Percentiles rank a stretch among this genome's conserved stretches.
These are phyloP conservation scores for Scaptomyza polygonia DNA, from an alignment of 2,888 invertebrate species.

Conservation along the genomic window DNA sequence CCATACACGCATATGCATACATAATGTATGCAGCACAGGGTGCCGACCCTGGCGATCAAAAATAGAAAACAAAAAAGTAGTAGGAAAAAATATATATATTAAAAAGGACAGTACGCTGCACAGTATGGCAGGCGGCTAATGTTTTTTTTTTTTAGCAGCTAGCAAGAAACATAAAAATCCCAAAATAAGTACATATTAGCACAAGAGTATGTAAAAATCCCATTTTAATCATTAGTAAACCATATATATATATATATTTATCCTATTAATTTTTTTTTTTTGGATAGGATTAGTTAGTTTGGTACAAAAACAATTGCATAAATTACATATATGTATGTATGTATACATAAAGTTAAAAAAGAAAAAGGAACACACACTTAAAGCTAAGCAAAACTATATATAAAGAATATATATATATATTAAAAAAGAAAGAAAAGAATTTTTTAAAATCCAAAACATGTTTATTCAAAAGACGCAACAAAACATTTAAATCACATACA, in stretches of 20 bases:
- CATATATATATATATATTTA: constrained; percentile 39
- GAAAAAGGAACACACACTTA: constrained; percentile 24
- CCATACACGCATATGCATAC: constrained; percentile 12
- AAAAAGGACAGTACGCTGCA: constrained; percentile 27
- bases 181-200: constrained; percentile 51
- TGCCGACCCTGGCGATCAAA: constrained; percentile 19
- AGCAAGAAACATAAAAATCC: constrained; percentile 9
- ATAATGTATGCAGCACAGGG: constrained; percentile 15
- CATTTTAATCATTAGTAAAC: constrained; percentile 59
- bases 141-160: constrained; percentile 6
- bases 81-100: background rate
- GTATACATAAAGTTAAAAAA: constrained; percentile 23
- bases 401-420: constrained; percentile 30
- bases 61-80: background rate
- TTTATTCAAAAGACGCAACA: constrained; percentile 41
- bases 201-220: constrained; percentile 65
- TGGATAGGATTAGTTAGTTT: constrained; percentile 68
- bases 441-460: constrained; percentile 50
- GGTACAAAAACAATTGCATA: constrained; percentile 54
- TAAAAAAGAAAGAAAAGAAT: constrained; percentile 10
- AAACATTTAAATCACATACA: constrained; percentile 12
- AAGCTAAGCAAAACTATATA: constrained; percentile 44
- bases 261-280: constrained; percentile 46
- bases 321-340: constrained; percentile 41
- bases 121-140: constrained; percentile 17